Conservation (phyloP, 1,140 invertebrate genomes). For the Zophobas atratus region DNA sequence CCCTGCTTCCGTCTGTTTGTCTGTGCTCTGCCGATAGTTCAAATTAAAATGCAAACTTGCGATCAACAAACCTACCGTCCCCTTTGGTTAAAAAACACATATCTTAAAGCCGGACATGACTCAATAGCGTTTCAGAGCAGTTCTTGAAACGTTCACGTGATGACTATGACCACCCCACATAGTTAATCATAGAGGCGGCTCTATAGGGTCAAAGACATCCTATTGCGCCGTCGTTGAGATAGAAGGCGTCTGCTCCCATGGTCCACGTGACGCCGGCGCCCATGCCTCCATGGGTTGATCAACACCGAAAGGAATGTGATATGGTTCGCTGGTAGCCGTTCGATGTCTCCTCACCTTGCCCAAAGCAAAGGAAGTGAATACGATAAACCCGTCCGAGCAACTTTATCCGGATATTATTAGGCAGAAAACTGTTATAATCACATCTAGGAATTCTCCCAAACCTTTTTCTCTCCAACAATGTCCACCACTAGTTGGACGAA, state of each 20-base stretch:
- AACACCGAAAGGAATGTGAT: conserved; percentile 43
- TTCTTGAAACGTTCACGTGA: too few species aligned
- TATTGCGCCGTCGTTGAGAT: not conserved
- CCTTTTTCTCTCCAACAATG: conserved; percentile 7
- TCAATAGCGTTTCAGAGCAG: too few species aligned
- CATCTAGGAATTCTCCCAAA: conserved; percentile 10
- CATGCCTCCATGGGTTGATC: not conserved
- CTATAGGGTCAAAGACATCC: not conserved
- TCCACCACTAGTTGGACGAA: too few species aligned
- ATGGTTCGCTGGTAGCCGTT: conserved; percentile 44
- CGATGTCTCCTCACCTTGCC: conserved; percentile 52
- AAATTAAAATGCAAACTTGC: too few species aligned
- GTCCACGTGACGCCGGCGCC: not conserved
- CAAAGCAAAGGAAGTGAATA: conserved; percentile 50
- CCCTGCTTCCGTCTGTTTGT: too few species aligned
- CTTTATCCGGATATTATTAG: conserved; percentile 35
- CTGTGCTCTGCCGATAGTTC: too few species aligned
- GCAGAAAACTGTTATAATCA: conserved; percentile 34
- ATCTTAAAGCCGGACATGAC: too few species aligned
- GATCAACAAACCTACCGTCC: too few species aligned
- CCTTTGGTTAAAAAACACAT: too few species aligned
- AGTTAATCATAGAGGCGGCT: too few species aligned
- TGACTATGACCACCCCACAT: too few species aligned
- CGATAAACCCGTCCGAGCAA: conserved; percentile 26
- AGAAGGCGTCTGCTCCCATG: not conserved